phyloP scores from a whole-genome alignment of 2,797 vertebrate species.

The Acanthis flammea region DNA sequence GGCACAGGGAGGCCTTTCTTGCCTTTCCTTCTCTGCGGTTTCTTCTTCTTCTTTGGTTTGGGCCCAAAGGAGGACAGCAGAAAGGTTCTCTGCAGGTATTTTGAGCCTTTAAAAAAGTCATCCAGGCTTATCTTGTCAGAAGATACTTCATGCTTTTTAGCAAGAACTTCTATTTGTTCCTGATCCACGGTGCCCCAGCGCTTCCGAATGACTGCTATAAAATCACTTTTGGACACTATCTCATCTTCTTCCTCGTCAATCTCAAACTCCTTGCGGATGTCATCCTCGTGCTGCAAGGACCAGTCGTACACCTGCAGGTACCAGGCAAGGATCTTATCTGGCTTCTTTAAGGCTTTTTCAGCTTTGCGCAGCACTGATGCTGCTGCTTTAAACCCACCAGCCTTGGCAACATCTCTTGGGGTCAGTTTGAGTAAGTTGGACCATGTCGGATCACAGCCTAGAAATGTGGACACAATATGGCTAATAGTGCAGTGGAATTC shows the following conservation, averaged over 20 bases:
- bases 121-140: constrained; percentile 71
- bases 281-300: constrained; percentile 81
- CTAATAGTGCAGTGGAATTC: neutral
- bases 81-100: constrained; percentile 82
- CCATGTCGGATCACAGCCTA: constrained; percentile 89
- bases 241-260: constrained; percentile 65
- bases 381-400: constrained; percentile 79
- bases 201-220: constrained; percentile 76
- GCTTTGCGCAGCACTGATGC: constrained; percentile 80
- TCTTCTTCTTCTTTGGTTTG: constrained; percentile 77
- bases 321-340: neutral
- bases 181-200: constrained; percentile 64
- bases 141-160: constrained; percentile 75
- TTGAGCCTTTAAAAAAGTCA: constrained; percentile 88
- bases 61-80: constrained; percentile 80
- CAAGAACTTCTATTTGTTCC: constrained; percentile 69
- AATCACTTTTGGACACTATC: constrained; percentile 70
- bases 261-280: constrained; percentile 72
- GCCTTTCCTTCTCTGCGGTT: constrained; percentile 66
- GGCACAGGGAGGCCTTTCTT: constrained; percentile 80
- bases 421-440: constrained; percentile 81
- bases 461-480: neutral
- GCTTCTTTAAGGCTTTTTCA: constrained; percentile 76
- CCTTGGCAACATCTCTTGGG: constrained; percentile 83
- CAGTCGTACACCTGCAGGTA: constrained; percentile 85